Conservation (phyloP, 2,797 vertebrate species). For the Phrynocephalus guinanensis region DNA sequence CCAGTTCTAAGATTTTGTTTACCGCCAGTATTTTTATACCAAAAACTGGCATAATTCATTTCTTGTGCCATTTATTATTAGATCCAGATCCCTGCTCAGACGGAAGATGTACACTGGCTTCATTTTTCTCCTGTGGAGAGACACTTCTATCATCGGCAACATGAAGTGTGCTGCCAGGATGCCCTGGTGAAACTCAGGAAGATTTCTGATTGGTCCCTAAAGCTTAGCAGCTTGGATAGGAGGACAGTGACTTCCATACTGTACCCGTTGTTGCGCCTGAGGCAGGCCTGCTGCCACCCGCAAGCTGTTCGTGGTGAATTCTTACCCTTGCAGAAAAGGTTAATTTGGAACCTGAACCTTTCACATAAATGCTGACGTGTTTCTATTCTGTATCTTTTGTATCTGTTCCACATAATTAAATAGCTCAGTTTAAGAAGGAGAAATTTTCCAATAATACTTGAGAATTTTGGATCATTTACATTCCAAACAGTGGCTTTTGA, state of each 20-base stretch:
- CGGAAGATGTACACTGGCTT: slow-evolving; percentile 95
- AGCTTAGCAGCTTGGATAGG: slow-evolving; percentile 94
- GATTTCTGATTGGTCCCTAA: slow-evolving; percentile 96
- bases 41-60: slow-evolving; percentile 35
- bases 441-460: background rate
- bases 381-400: background rate
- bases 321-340: slow-evolving; percentile 97
- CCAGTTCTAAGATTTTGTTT: slow-evolving; percentile 49
- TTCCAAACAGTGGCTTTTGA: background rate
- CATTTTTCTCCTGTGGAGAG: slow-evolving; percentile 97
- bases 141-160: slow-evolving; percentile 98
- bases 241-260: slow-evolving; percentile 94
- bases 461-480: background rate
- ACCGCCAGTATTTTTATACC: background rate
- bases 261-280: slow-evolving; percentile 91
- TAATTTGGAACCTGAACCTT: slow-evolving; percentile 35
- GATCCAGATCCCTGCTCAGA: slow-evolving; percentile 98
- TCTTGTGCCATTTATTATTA: slow-evolving; percentile 62
- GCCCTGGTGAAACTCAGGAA: slow-evolving; percentile 93
- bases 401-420: background rate
- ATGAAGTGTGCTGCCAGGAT: slow-evolving; percentile 97
- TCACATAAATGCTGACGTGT: background rate
- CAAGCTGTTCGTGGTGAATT: slow-evolving; percentile 98
- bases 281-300: slow-evolving; percentile 98
- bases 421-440: background rate